phyloP scores from a whole-genome alignment of 2,113 vertebrate species.

The Sceloporus tristichus region DNA sequence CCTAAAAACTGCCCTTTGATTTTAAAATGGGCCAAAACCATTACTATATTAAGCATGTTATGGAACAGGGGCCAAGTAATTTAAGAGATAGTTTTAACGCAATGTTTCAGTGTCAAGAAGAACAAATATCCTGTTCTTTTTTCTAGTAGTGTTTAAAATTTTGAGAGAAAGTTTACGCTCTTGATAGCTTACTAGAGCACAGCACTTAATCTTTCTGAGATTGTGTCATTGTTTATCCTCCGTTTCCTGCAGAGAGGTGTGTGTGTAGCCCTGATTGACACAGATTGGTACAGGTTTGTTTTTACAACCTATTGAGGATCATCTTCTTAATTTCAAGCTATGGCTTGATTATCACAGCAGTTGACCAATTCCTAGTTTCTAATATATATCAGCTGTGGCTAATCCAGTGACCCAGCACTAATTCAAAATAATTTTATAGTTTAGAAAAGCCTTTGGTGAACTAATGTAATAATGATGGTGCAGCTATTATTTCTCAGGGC shows the following conservation, averaged over 20 bases:
- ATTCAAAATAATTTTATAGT: conserved; percentile 2
- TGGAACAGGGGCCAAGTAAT: not conserved
- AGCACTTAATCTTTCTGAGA: not conserved
- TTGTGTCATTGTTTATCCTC: not conserved
- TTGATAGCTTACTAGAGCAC: not conserved
- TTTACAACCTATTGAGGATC: not conserved
- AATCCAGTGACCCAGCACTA: not conserved
- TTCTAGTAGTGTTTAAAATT: not conserved
- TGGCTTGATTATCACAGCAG: not conserved
- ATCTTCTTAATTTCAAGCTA: not conserved
- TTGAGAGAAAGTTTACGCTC: not conserved
- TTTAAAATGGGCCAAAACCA: not conserved
- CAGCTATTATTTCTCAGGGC: not conserved
- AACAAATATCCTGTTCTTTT: not conserved
- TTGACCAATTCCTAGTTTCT: not conserved
- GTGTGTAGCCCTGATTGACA: not conserved
- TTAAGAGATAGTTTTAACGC: not conserved
- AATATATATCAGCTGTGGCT: not conserved
- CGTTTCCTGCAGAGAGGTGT: not conserved
- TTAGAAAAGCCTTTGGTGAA: not conserved
- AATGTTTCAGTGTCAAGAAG: not conserved
- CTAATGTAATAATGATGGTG: not conserved
- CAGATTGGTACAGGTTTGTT: not conserved
- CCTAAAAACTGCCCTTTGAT: not conserved
- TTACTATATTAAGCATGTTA: not conserved